Percentiles rank a stretch among this genome's conserved stretches.
These are phyloP conservation scores for Heloderma charlesbogerti DNA, from an alignment of 2,113 vertebrate genomes.

Conservation along the genomic window DNA sequence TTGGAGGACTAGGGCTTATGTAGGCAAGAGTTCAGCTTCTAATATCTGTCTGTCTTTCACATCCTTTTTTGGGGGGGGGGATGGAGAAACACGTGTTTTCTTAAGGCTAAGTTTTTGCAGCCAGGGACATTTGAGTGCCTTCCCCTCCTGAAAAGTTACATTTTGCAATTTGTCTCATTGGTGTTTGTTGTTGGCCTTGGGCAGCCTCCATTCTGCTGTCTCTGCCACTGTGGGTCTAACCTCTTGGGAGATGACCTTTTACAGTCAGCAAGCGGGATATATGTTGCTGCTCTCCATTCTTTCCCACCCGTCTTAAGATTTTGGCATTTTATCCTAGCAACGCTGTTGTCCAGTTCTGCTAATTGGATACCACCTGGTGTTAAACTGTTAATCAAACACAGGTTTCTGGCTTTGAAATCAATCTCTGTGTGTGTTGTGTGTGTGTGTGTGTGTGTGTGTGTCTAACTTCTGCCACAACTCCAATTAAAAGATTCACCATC, in stretches of 20 bases:
- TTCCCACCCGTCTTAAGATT: neutral
- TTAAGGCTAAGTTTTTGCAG: neutral
- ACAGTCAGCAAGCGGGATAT: neutral
- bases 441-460: neutral
- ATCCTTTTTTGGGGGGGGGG: neutral
- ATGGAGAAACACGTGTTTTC: rapidly evolving
- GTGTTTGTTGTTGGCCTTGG: neutral
- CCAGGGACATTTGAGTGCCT: neutral
- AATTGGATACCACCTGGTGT: slow-evolving; percentile 34
- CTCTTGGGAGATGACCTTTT: slow-evolving; percentile 27
- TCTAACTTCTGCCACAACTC: neutral
- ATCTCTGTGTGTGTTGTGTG: neutral
- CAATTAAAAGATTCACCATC: slow-evolving; percentile 47
- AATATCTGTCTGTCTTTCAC: too few relatives aligned
- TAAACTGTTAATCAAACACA: slow-evolving; percentile 29
- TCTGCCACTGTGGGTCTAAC: neutral
- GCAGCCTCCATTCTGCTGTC: neutral
- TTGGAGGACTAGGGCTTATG: neutral
- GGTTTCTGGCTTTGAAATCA: slow-evolving; percentile 16
- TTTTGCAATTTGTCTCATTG: neutral
- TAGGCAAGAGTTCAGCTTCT: neutral
- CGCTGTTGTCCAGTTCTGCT: neutral
- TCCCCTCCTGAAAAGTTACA: rapidly evolving
- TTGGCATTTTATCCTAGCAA: slow-evolving; percentile 39
- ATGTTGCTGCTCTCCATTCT: neutral